phyloP scores from a whole-genome alignment of 2,888 invertebrate species.

The Habrosyne pyritoides region DNA sequence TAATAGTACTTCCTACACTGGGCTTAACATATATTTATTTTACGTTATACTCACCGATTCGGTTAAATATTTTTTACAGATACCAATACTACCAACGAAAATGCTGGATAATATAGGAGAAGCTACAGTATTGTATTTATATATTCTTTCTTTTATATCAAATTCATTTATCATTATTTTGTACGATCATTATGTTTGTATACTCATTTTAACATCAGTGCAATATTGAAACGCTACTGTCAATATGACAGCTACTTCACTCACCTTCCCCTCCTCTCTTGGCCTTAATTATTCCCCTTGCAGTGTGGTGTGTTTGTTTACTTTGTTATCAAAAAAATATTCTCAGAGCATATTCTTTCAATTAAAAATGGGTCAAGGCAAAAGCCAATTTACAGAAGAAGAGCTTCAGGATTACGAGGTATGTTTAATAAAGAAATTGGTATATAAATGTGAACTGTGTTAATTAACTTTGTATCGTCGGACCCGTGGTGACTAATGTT shows the following conservation, averaged over 20 bases:
- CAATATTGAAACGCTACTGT: not conserved
- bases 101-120: not conserved
- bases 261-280: not conserved
- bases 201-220: conserved; percentile 4
- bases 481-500: conserved; percentile 27
- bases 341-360: not conserved
- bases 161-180: not conserved
- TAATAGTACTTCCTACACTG: too few species aligned
- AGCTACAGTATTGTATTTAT: not conserved
- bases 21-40: too few species aligned
- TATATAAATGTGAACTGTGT: not conserved
- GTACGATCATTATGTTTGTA: conserved; percentile 3
- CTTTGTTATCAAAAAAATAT: conserved; percentile 4
- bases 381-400: conserved; percentile 93
- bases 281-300: not conserved
- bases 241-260: not conserved
- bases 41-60: too few species aligned
- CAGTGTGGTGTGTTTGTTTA: conserved; percentile 13
- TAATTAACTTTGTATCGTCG: conserved; percentile 7
- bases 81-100: not conserved
- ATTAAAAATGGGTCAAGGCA: conserved; percentile 89
- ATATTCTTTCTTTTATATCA: too few species aligned
- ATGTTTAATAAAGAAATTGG: conserved; percentile 26
- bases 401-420: conserved; percentile 96
- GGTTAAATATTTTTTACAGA: not conserved